Conservation (phyloP, 2,888 invertebrate genomes). For the Odiellus spinosus region DNA sequence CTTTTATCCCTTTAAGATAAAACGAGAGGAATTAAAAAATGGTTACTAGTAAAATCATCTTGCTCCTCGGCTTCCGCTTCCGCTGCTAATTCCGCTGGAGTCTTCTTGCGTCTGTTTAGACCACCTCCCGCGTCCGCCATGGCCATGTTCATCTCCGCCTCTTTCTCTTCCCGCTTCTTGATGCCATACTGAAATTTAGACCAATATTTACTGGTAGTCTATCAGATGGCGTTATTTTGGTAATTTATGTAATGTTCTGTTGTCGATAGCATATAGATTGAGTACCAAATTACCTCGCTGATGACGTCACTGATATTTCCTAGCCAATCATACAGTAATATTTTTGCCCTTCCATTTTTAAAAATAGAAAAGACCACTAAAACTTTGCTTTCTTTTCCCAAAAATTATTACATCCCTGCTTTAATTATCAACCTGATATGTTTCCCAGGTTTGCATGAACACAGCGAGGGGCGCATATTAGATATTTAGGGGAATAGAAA, state of each 20-base stretch:
- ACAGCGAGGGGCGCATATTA: too few relatives aligned
- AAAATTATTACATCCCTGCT: too few relatives aligned
- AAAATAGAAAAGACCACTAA: too few relatives aligned
- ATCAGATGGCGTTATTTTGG: background rate
- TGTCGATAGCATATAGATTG: background rate
- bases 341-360: too few relatives aligned
- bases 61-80: slow-evolving; percentile 91
- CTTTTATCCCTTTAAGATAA: too few relatives aligned
- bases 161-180: slow-evolving; percentile 90
- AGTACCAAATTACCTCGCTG: too few relatives aligned
- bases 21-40: background rate
- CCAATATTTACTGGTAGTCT: background rate
- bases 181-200: slow-evolving; percentile 73
- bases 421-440: too few relatives aligned
- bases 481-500: too few relatives aligned
- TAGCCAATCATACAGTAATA: too few relatives aligned
- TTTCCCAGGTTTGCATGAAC: too few relatives aligned
- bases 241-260: background rate
- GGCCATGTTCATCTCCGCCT: slow-evolving; percentile 38
- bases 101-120: slow-evolving; percentile 95
- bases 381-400: too few relatives aligned
- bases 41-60: slow-evolving; percentile 80
- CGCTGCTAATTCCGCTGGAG: slow-evolving; percentile 89
- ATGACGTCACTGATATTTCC: too few relatives aligned
- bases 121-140: slow-evolving; percentile 24